Base-by-base conservation (phyloP, 2,797 vertebrate species). In the Poliocrania exsul region DNA sequence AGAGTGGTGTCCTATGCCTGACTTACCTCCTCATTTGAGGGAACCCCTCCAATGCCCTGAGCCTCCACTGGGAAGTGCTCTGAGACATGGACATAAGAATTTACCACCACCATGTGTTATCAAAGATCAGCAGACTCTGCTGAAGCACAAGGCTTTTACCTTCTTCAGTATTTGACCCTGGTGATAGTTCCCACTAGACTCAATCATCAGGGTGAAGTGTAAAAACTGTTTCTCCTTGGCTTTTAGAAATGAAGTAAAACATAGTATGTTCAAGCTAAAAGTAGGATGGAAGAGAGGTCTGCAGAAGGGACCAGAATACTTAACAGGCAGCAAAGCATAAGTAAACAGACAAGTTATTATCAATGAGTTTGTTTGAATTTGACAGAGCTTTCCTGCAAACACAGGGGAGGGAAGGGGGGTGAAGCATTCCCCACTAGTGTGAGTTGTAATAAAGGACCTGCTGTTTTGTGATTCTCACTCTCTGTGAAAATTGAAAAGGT, bases 401-500 rank as follows among this genome's bases (percentile, higher is more conserved):
- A 66, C 6, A 28, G 75, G 81, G 84, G 73, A 90, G 69, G n/a
- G 26, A 82, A 66, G 35, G 25, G 60, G 69, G 31, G 44, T 16
- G 81, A 92, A 92, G 84, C 47, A 54, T 91, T 94, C 80, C 70
- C 81, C 0, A 1, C 60, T 71, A 60, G 60, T 46, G 50, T 77
- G 71, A 92, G 72, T 57, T 92, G 91, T 91, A 97, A 94, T 95
- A 93, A 94, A 88, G 86, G 88, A 84, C 91, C 81, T 93, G 88
- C 86, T 95, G 89, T 91, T 95, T 95, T 91, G 85, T 92, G 89
- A 92, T 91, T 91, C 93, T 85, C 88, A 44, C 93, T 95, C 94
- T 83, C 93, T 96, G 95, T 93, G 95, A 93, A 95, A 96, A 97
- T 92, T 95, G 95, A 92, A 96, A 97, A 96, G 96, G 92, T 96